Base-by-base conservation (phyloP, 2,797 vertebrate species). In the Girardinus metallicus region DNA sequence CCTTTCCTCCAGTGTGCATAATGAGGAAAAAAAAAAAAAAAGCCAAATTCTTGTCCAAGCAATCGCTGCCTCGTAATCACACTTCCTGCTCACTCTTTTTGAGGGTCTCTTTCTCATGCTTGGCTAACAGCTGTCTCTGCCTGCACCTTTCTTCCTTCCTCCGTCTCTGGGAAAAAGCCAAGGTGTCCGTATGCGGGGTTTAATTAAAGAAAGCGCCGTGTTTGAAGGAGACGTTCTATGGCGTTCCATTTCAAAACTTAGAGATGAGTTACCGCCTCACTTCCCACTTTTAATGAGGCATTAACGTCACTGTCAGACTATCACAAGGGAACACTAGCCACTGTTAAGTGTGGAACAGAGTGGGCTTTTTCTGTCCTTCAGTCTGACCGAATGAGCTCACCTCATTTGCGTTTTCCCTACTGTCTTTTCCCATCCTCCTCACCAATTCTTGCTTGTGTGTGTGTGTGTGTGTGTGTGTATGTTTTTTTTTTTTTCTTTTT, bases 211-310 rank as follows among this genome's bases (percentile, higher is more conserved):
- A 80, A 80, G 84, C 76, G 74, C 64, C 64, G 79, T 41, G 49
- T 89, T 88, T 88, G 80, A 86, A 86, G 13, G 90, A 77, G 73
- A 79, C 82, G 57, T 84, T 90, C 78, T 15, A 10, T 34, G 55
- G 80, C 87, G 88, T 86, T 84, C 1, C 16, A 70, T 89, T 88
- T 87, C 72, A 87, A 77, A 92, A 91, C 83, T 81, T 46, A 26
- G 76, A 76, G 79, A 74, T 2, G 78, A 91, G 74, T 88, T 44
- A 39, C 84, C 31, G 80, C 79, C 76, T 81, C 77, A 81, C 76
- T 49, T 71, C 74, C 21, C 84, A 85, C 87, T 92, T 92, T 90
- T 94, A 93, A 94, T 92, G 91, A 93, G 91, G 83, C 87, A 88
- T 93, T 90, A 94, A 81, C 88, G 68, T 92, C 88, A 87, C 86